Evolutionary conservation across 2,888 invertebrate species (phyloP).

Genomic region (Drosophila austrosaltans): DNA sequence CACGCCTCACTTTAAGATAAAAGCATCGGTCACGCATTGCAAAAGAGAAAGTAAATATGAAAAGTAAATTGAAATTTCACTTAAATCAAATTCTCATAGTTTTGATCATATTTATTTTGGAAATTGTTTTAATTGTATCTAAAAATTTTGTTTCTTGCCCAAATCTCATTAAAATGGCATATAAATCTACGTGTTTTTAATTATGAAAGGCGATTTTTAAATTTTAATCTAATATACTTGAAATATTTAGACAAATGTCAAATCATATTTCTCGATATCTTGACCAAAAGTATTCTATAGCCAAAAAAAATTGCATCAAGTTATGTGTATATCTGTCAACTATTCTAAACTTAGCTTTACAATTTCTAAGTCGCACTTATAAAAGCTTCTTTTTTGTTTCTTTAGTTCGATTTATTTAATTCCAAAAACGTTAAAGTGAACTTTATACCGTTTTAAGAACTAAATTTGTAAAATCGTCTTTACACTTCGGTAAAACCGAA

Average conservation of each 20-base stretch:
- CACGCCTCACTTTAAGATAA: conserved; percentile 42
- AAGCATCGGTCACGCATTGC: conserved; percentile 79
- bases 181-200: not conserved
- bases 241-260: too few relatives aligned
- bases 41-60: conserved; percentile 34
- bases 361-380: too few relatives aligned
- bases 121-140: conserved; percentile 36
- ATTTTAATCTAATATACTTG: too few relatives aligned
- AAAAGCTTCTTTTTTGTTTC: too few relatives aligned
- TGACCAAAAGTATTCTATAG: too few relatives aligned
- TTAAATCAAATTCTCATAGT: conserved; percentile 7
- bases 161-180: not conserved
- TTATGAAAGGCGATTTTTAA: too few relatives aligned
- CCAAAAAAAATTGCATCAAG: too few relatives aligned
- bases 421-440: too few relatives aligned
- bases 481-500: conserved; percentile 54
- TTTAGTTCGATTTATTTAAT: too few relatives aligned
- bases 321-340: too few relatives aligned
- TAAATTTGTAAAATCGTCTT: conserved; percentile 35
- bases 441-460: not conserved
- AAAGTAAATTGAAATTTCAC: conserved; percentile 7
- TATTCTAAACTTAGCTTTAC: too few relatives aligned
- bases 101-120: conserved; percentile 31
- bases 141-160: conserved; percentile 6
- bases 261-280: too few relatives aligned